Percentiles rank a stretch among this genome's conserved stretches.
phyloP scores from a whole-genome alignment of 2,113 vertebrate genomes.

The Clarias gariepinus region DNA sequence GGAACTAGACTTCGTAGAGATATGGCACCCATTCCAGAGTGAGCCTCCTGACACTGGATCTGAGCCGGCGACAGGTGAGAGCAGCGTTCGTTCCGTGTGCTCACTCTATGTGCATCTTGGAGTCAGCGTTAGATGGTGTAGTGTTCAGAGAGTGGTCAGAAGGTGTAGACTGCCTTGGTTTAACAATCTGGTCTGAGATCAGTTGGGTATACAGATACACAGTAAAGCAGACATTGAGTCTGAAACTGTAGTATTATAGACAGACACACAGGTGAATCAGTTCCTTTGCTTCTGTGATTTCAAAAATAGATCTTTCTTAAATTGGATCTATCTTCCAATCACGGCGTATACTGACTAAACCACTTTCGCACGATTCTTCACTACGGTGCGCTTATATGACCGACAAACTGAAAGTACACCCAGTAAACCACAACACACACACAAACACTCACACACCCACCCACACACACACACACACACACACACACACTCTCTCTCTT shows the following conservation, averaged over 20 bases:
- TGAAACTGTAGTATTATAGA: neutral
- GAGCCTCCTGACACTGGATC: conserved; percentile 43
- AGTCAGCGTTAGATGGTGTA: neutral
- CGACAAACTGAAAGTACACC: conserved; percentile 27
- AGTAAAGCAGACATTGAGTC: neutral
- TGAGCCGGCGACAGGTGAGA: conserved; percentile 51
- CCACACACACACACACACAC: neutral
- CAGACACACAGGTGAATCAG: neutral
- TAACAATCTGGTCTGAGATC: neutral
- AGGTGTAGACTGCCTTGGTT: neutral
- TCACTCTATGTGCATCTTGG: conserved; percentile 31
- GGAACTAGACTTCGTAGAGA: conserved; percentile 3
- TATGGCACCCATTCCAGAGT: conserved; percentile 30
- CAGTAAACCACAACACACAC: conserved; percentile 11
- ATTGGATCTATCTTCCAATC: conserved; percentile 12
- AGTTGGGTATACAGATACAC: neutral
- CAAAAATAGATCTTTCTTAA: neutral
- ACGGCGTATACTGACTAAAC: neutral
- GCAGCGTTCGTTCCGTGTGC: conserved; percentile 16
- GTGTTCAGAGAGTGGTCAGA: neutral
- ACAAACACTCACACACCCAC: neutral
- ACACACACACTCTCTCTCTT: neutral
- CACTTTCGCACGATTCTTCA: neutral
- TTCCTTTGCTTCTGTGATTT: neutral
- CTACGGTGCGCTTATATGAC: neutral